Base-by-base conservation (phyloP, 2,888 invertebrate genomes). In the Escarpia spicata region DNA sequence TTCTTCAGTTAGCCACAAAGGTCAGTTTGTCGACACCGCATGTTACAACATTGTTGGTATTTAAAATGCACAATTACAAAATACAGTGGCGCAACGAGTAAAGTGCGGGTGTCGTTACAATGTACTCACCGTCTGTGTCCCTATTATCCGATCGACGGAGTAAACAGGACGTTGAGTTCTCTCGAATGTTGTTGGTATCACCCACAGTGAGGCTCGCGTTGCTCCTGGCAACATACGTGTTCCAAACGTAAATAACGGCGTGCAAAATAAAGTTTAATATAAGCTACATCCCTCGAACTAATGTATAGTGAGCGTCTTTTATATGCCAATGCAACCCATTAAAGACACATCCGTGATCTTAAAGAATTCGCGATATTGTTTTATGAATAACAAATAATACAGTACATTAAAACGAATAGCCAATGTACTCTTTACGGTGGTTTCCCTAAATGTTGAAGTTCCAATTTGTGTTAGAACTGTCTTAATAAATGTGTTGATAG, bases 131-230 rank as follows among this genome's bases (percentile, higher is more conserved):
- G n/a, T 91, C 91, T 3, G 52, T 91, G 58, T 91, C 91, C 43
- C 91, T 19, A 19, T 91, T 52, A 12, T 91, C 91, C 15, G 44
- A 52, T 44, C 75, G 19, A 6, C 75, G 75, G 26, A 75, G 75
- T 26, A 75, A 26, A 26, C 75, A 75, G 6, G 19, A 75, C 75
- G 75, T 75, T 3, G 75, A 75, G 75, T 75, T 75, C n/a, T 75
- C 75, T 75, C 75, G 15, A 26, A 26, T 75, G 60, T 19, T 60
- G 45, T 93, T 93, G 90, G 95, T 95, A 90, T 95, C 95, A 9
- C 95, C 95, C 3, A 95, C 95, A 0, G 96, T 95, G 37, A 96
- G 93, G 93, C 95, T 95, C 15, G 95, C 94, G 92, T 95, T 95
- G 92, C 95, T 95, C 95, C 95, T 95, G 93, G 26, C 52, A 52